A percentile compares a stretch with the other conserved stretches of the same genome.
phyloP scores from a whole-genome alignment of 2,113 vertebrate species.

The Varanus komodoensis region DNA sequence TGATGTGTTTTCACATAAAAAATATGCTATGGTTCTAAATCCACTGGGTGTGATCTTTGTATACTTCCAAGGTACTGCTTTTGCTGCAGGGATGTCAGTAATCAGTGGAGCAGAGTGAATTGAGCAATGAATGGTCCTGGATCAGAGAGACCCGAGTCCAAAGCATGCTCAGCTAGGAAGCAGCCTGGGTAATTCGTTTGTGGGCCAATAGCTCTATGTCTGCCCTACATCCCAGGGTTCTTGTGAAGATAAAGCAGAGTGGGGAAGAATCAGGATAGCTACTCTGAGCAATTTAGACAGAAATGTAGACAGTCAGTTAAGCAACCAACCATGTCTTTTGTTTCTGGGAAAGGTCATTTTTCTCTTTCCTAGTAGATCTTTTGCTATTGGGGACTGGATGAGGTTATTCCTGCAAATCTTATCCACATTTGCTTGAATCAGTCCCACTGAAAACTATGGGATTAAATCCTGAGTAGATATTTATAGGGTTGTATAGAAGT shows the following conservation, averaged over 20 bases:
- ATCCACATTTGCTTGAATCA: too few species aligned
- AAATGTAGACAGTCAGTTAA: neutral
- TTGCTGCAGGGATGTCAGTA: neutral
- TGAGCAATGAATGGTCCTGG: neutral
- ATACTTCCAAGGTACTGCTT: neutral
- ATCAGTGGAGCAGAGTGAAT: neutral
- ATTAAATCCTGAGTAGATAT: too few species aligned
- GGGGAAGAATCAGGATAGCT: neutral
- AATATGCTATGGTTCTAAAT: too few species aligned
- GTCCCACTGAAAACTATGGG: too few species aligned
- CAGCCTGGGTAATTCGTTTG: neutral
- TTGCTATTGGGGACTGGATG: neutral
- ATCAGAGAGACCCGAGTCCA: neutral
- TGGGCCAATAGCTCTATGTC: neutral
- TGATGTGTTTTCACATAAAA: too few species aligned
- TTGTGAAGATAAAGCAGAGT: neutral
- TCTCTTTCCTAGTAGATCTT: neutral
- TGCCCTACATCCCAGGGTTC: neutral
- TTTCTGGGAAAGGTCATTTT: neutral
- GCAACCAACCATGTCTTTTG: neutral
- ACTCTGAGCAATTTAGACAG: neutral
- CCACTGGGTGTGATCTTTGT: too few species aligned
- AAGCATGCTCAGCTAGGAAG: neutral
- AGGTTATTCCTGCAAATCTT: too few species aligned
- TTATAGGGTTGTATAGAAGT: neutral